Percentiles rank a stretch among this genome's conserved stretches.
phyloP scores from a whole-genome alignment of 2,797 vertebrate species.

The Taenioides sp. region DNA sequence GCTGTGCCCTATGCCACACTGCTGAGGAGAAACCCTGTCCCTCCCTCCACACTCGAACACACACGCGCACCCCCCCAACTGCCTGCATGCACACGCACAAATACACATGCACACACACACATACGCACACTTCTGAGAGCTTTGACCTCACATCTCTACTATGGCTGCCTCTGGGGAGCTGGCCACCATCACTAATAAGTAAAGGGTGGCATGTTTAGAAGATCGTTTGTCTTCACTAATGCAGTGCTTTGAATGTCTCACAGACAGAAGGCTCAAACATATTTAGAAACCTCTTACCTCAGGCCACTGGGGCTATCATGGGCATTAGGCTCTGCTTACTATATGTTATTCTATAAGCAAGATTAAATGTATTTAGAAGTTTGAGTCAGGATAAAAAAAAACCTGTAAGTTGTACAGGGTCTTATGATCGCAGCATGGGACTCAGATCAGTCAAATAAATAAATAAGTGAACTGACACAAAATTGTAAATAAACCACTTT shows the following conservation, averaged over 20 bases:
- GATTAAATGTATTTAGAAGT: neutral
- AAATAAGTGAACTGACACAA: too few species aligned
- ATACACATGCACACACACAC: neutral
- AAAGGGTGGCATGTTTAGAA: constrained; percentile 29
- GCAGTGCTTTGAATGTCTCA: constrained; percentile 17
- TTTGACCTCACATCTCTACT: constrained; percentile 47
- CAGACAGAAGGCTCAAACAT: constrained; percentile 19
- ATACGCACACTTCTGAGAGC: constrained; percentile 3
- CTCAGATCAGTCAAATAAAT: neutral
- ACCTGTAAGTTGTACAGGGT: neutral
- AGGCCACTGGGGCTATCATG: neutral
- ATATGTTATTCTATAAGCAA: neutral
- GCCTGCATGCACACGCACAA: neutral
- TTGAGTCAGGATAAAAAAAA: neutral
- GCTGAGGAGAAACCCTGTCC: neutral
- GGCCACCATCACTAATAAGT: constrained; percentile 35
- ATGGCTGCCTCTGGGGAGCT: constrained; percentile 28
- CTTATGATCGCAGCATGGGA: neutral
- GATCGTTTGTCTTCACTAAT: constrained; percentile 29
- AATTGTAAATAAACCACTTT: too few species aligned
- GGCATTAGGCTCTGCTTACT: neutral
- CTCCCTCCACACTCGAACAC: neutral
- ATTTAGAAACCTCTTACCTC: constrained; percentile 31
- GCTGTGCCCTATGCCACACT: constrained; percentile 24
- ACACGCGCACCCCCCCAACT: neutral